These are phyloP conservation scores for Hypsopygia costalis DNA, from an alignment of 2,888 invertebrate species.

Conservation along the genomic window DNA sequence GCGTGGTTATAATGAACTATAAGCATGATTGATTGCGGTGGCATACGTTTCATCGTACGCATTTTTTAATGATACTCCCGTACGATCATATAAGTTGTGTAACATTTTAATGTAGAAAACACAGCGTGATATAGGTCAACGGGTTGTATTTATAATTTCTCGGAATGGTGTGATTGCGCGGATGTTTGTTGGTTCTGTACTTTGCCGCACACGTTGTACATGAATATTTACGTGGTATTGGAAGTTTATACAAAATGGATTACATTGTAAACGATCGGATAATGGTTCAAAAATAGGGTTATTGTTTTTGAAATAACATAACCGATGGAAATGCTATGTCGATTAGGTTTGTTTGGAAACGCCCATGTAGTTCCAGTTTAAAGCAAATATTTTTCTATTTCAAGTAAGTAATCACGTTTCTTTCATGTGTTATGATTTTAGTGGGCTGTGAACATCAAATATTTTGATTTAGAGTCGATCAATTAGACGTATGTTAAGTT, in stretches of 20 bases:
- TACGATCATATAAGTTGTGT: constrained; percentile 53
- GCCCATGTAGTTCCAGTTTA: not conserved
- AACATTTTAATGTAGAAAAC: constrained; percentile 65
- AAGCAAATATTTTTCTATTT: not conserved
- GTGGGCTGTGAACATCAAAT: not conserved
- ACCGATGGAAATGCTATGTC: constrained; percentile 8
- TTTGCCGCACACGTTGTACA: constrained; percentile 39
- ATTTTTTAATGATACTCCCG: constrained; percentile 31
- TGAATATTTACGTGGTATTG: constrained; percentile 32
- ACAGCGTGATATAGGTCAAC: constrained; percentile 62
- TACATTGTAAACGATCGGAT: constrained; percentile 46
- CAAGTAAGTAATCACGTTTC: not conserved
- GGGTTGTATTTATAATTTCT: constrained; percentile 66
- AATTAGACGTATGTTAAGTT: no score
- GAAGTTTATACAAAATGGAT: constrained; percentile 43
- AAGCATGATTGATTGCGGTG: constrained; percentile 16
- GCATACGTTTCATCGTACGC: constrained; percentile 38
- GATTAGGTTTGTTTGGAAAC: constrained; percentile 12
- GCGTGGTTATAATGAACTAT: constrained; percentile 12
- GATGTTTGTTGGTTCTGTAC: constrained; percentile 56
- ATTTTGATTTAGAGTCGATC: no score
- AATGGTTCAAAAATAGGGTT: constrained; percentile 28
- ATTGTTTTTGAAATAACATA: constrained; percentile 19
- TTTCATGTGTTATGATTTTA: not conserved
- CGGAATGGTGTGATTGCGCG: constrained; percentile 60